These are phyloP conservation scores for Patiria miniata DNA, from an alignment of 35 echinoderm and acorn worm species.

Conservation along the genomic window DNA sequence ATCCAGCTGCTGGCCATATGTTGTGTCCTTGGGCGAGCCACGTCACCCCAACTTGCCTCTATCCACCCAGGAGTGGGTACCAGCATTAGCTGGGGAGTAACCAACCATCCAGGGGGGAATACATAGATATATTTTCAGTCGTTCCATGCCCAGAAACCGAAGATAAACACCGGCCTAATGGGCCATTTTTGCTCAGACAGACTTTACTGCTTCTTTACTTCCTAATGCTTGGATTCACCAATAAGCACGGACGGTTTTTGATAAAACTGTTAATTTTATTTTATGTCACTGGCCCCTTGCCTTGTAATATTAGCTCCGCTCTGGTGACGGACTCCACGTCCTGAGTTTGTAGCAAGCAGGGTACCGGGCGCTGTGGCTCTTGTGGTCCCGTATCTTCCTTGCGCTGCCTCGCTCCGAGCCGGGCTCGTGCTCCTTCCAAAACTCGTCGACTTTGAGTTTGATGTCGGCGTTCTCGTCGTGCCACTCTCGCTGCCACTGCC, in stretches of 20 bases:
- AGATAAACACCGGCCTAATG: no score
- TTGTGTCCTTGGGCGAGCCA: no score
- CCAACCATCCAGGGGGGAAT: no score
- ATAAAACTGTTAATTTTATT: background rate
- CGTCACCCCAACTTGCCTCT: no score
- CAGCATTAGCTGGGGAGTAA: no score
- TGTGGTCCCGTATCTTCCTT: conserved; percentile 39
- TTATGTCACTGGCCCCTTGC: background rate
- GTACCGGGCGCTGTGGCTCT: conserved; percentile 64
- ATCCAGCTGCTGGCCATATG: no score
- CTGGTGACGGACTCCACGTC: conserved; percentile 83
- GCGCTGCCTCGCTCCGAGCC: conserved; percentile 66
- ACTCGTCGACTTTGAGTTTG: conserved; percentile 88
- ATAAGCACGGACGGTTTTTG: background rate
- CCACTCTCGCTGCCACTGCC: conserved; percentile 91
- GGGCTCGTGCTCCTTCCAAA: conserved; percentile 97
- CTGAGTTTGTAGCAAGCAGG: conserved; percentile 69
- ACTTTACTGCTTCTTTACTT: no score
- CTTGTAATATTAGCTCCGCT: background rate
- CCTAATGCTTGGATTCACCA: no score
- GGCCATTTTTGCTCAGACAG: no score
- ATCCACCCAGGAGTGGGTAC: no score
- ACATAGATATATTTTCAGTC: no score
- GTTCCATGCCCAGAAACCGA: no score
- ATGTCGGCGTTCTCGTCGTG: conserved; percentile 95